Conservation (phyloP, 2,113 vertebrate genomes). For the Nymphicus hollandicus region DNA sequence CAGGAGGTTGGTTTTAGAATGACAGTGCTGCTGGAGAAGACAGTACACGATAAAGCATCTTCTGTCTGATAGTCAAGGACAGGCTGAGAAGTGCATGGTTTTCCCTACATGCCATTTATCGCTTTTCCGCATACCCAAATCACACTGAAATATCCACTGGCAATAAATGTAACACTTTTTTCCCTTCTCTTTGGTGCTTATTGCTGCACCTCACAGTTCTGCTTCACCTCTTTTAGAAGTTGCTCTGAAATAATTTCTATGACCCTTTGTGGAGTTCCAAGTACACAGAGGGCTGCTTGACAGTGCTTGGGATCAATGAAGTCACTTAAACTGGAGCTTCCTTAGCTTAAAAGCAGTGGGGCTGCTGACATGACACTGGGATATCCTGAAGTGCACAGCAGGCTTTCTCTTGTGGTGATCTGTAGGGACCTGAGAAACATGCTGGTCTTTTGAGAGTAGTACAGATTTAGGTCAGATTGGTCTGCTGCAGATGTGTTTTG, state of each 20-base stretch:
- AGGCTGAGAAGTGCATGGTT: not conserved
- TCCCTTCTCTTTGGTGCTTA: not conserved
- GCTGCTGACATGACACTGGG: rapidly evolving
- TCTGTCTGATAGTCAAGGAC: not conserved
- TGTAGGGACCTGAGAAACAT: rapidly evolving
- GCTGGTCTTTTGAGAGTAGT: not conserved
- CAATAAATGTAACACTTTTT: not conserved
- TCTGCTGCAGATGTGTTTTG: not conserved
- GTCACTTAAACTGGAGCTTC: not conserved
- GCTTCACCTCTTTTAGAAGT: not conserved
- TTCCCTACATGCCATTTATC: not conserved
- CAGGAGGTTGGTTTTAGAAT: not conserved
- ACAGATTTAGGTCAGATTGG: not conserved
- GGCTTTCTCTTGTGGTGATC: not conserved
- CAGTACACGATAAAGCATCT: not conserved
- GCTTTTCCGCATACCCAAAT: not conserved
- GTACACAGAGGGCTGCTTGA: not conserved
- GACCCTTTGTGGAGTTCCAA: not conserved
- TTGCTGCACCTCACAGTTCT: not conserved
- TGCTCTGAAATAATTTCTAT: not conserved
- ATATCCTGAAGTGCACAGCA: not conserved
- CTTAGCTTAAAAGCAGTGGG: not conserved
- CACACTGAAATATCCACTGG: not conserved
- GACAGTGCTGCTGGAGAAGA: not conserved
- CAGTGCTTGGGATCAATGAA: not conserved